phyloP scores from a whole-genome alignment of 2,888 invertebrate genomes.

The Xestoiulus laeticollis region DNA sequence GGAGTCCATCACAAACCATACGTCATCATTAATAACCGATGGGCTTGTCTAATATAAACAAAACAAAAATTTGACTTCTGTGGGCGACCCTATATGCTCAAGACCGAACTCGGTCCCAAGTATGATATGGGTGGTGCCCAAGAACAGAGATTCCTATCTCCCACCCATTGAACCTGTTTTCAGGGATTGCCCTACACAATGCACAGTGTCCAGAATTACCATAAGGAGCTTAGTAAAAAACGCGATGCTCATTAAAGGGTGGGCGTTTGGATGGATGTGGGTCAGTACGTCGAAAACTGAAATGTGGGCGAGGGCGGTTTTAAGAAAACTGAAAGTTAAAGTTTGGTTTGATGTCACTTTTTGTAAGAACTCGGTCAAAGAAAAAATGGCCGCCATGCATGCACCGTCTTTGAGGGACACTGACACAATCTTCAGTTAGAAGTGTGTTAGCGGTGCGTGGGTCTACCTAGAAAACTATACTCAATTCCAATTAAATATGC shows the following conservation, averaged over 20 bases:
- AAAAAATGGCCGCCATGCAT: neutral
- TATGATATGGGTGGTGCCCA: neutral
- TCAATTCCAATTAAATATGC: constrained; percentile 33
- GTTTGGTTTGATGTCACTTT: constrained; percentile 6
- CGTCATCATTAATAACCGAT: no score
- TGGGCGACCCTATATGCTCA: neutral
- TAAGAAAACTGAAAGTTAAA: neutral
- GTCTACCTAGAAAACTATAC: neutral
- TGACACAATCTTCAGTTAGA: neutral
- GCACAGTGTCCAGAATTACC: neutral
- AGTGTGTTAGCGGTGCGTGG: constrained; percentile 24
- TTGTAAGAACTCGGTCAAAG: neutral
- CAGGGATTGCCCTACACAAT: neutral
- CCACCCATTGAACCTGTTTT: neutral
- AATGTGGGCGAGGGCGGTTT: constrained; percentile 19
- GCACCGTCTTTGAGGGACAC: constrained; percentile 23
- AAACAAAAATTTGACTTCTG: neutral
- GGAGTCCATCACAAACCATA: no score
- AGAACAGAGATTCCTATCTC: neutral
- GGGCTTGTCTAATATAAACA: no score
- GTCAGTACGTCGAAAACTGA: neutral
- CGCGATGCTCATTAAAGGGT: constrained; percentile 36
- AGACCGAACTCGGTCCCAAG: neutral
- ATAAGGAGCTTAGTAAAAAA: neutral
- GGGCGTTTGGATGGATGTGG: neutral